Evolutionary conservation across 2,888 invertebrate genomes (phyloP).

Genomic region (Physocephala rufipes): DNA sequence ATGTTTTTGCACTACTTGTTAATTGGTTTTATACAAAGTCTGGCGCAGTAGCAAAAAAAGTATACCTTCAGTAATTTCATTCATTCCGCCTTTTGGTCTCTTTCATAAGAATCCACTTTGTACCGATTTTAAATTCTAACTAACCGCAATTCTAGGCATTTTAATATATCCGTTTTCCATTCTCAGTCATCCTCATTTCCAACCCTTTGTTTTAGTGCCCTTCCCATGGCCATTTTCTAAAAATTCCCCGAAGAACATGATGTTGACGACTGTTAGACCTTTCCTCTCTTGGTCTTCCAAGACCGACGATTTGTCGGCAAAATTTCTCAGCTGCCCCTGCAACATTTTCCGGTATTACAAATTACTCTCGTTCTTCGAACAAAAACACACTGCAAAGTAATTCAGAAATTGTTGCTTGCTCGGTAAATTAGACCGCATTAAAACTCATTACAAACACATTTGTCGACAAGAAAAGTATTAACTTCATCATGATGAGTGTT

Average conservation of each 20-base stretch:
- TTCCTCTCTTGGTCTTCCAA: neutral
- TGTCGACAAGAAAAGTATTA: slow-evolving; percentile 3
- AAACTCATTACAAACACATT: slow-evolving; percentile 34
- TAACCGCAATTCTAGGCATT: slow-evolving; percentile 27
- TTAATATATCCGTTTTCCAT: slow-evolving; percentile 32
- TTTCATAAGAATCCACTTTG: too few species aligned
- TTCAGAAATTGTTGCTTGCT: too few species aligned
- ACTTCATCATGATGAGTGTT: slow-evolving; percentile 14
- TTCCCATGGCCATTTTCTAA: neutral
- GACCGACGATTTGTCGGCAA: neutral
- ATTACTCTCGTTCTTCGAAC: neutral
- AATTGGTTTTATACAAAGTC: neutral
- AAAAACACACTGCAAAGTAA: too few species aligned
- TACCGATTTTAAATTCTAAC: slow-evolving; percentile 23
- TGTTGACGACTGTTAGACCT: too few species aligned
- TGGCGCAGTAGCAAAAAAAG: neutral
- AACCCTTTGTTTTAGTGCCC: neutral
- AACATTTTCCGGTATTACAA: neutral
- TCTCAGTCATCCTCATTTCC: neutral
- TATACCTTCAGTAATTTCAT: neutral
- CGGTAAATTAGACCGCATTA: slow-evolving; percentile 26
- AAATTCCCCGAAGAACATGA: neutral
- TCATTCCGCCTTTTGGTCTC: slow-evolving; percentile 10
- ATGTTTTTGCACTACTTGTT: neutral
- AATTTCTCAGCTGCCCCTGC: neutral